Evolutionary conservation across 2,888 invertebrate species (phyloP), one percentile per base, ranked within the genome.

Genomic region (Cosmia trapezina): DNA sequence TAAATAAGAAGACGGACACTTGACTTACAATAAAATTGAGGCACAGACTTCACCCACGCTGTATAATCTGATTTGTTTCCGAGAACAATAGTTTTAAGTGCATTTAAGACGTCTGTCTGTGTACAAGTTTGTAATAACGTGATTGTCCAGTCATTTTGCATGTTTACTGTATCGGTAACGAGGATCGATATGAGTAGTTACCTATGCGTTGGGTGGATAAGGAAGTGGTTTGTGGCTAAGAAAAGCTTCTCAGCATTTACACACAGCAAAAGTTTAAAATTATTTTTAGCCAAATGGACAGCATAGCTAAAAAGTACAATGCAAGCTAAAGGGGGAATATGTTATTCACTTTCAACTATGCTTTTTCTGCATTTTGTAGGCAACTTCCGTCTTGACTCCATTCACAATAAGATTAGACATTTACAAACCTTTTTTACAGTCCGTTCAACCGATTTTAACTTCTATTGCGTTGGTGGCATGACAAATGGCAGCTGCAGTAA

Each of bases 31-130:
- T 90, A 90, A 90, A 91, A 90, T 88, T 43, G 54, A 61, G 4
- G 65, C 83, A 77, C 70, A 86, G 80, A 84, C 81, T 85, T 83
- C 80, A 70, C 92, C 91, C 90, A 91, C 92, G 89, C 88, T 87
- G 76, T 81, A 43, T 70, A 28, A 71, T 59, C 76, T 62, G 56
- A 76, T 78, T 78, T 65, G 61, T 66, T 82, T 77, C 14, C 54
- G 14, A 65, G 63, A 80, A 85, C 83, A 85, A 85, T 85, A 61
- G 86, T 66, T 71, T 69, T 82, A 72, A 86, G 82, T 76, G 71
- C 63, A 66, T 47, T 63, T 63, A 63, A 47, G 78, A 63, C 71
- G 56, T 57, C 64, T 82, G 19, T 37, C 49, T 62, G 45, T 70
- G 56, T 62, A 63, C 57, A 63, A 56, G 60, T 69, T 65, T 70